Conservation (phyloP, 2,797 vertebrate species). For the Leontocebus nigricollis region DNA sequence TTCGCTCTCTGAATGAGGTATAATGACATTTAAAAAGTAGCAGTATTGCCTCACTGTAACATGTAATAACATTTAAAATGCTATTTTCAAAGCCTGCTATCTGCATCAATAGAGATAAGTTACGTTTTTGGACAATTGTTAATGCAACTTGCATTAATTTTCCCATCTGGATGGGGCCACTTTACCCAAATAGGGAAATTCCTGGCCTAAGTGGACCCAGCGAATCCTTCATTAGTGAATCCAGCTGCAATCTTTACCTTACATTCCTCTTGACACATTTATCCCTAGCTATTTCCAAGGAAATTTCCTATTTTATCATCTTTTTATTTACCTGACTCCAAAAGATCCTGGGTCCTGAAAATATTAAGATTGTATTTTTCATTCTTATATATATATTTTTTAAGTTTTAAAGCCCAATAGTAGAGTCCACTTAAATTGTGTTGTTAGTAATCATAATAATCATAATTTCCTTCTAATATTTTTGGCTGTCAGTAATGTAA, state of each 20-base stretch:
- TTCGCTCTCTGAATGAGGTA: neutral
- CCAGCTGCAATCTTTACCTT: neutral
- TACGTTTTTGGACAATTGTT: neutral
- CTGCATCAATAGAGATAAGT: neutral
- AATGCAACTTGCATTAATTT: neutral
- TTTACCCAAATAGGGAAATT: neutral
- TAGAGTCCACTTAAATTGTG: neutral
- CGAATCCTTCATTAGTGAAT: neutral
- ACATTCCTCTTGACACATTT: neutral
- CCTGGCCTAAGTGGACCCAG: neutral
- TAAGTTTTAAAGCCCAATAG: neutral
- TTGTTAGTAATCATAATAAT: neutral
- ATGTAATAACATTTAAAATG: neutral
- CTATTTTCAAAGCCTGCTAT: neutral
- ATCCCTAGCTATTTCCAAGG: neutral
- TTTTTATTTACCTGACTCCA: neutral
- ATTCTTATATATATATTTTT: neutral
- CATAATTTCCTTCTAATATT: neutral
- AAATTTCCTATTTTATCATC: neutral
- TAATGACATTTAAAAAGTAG: neutral
- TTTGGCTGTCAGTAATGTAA: constrained; percentile 14
- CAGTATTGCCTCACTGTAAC: neutral
- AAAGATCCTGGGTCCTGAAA: neutral
- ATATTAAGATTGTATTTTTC: neutral
- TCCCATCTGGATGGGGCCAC: neutral